These are phyloP conservation scores for Allacma fusca DNA, from an alignment of 2,888 invertebrate genomes.

Conservation along the genomic window DNA sequence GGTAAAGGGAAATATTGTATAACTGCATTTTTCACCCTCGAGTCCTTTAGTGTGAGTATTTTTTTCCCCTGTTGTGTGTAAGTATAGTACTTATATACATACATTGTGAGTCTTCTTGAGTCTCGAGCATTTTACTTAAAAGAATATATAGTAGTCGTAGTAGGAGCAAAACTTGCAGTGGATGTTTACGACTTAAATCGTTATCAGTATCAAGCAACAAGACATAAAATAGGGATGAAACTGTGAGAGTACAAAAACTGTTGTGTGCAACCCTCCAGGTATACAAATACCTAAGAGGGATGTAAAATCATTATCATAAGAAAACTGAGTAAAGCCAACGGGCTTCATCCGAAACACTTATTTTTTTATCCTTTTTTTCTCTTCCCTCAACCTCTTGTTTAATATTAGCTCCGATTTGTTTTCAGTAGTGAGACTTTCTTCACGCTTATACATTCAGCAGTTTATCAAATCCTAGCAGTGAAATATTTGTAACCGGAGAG, in stretches of 20 bases:
- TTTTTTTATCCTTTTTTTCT: slow-evolving; percentile 4
- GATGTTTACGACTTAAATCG: not conserved
- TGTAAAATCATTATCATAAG: slow-evolving; percentile 40
- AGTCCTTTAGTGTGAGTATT: too few species aligned
- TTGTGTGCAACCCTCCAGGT: slow-evolving; percentile 30
- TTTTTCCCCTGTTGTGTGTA: too few species aligned
- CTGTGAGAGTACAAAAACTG: slow-evolving; percentile 33
- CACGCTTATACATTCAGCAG: slow-evolving; percentile 27
- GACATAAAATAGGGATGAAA: slow-evolving; percentile 35
- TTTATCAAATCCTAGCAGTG: slow-evolving; percentile 19
- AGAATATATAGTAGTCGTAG: too few species aligned
- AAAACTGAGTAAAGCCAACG: slow-evolving; percentile 8
- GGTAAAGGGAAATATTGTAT: slow-evolving; percentile 3
- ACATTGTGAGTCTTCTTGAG: too few species aligned
- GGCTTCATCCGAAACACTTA: not conserved
- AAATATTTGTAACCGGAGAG: slow-evolving; percentile 33
- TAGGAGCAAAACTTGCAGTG: slow-evolving; percentile 1
- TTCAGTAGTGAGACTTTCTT: slow-evolving; percentile 41
- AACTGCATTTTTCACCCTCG: slow-evolving; percentile 11
- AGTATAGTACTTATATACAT: too few species aligned
- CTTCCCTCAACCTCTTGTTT: not conserved
- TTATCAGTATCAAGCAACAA: not conserved
- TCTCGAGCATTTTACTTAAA: too few species aligned
- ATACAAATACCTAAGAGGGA: slow-evolving; percentile 43
- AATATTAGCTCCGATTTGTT: slow-evolving; percentile 44